phyloP scores from a whole-genome alignment of 2,113 vertebrate species.

The Corapipo altera region DNA sequence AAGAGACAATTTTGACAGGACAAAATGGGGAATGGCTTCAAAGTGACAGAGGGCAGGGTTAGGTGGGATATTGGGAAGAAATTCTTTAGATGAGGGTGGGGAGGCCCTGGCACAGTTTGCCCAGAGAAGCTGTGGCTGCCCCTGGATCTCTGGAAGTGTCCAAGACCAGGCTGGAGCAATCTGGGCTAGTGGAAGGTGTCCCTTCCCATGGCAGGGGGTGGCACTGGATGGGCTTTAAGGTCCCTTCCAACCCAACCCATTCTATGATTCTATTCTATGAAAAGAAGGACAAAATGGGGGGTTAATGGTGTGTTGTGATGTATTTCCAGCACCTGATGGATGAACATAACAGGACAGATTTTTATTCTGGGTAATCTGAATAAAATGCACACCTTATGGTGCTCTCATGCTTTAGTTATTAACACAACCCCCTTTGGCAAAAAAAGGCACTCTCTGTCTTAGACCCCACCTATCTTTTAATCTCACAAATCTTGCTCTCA shows the following conservation, averaged over 20 bases:
- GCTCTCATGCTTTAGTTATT: background rate
- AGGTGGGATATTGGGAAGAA: background rate
- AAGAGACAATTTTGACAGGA: background rate
- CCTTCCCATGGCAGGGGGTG: background rate
- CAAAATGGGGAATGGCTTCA: background rate
- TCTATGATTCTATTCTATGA: background rate
- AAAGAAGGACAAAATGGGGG: background rate
- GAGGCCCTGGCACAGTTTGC: background rate
- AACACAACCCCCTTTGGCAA: background rate
- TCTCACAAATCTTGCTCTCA: background rate
- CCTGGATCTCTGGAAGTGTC: background rate
- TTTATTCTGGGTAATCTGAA: background rate
- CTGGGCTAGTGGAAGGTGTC: background rate
- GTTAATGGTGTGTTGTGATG: background rate
- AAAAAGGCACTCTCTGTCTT: too few relatives aligned
- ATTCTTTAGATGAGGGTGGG: background rate
- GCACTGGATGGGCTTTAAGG: accelerated
- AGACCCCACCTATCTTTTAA: background rate
- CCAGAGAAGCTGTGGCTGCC: background rate
- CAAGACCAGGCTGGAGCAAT: background rate
- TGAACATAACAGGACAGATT: background rate
- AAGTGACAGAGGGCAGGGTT: background rate
- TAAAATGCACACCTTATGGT: background rate
- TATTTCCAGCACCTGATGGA: background rate
- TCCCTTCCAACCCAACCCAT: background rate